These are phyloP conservation scores for Poecilia picta DNA, from an alignment of 2,797 vertebrate genomes.

Conservation along the genomic window DNA sequence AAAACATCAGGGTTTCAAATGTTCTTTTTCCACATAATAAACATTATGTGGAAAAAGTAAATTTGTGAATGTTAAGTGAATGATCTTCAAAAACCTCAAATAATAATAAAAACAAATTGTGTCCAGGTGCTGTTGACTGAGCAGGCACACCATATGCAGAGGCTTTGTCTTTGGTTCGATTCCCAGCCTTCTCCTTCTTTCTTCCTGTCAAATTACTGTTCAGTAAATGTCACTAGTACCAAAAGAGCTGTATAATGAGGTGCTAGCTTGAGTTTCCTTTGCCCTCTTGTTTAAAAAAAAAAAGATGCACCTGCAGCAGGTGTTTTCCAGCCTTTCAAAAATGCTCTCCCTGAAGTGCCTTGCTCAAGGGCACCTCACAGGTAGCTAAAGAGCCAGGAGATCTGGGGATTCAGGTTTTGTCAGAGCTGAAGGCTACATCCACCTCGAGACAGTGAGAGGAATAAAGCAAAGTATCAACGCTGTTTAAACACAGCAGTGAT, in stretches of 20 bases:
- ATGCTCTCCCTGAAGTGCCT: conserved; percentile 40
- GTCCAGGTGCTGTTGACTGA: neutral
- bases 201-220: neutral
- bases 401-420: conserved; percentile 21
- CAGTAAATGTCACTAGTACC: neutral
- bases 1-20: neutral
- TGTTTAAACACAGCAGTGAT: conserved; percentile 22
- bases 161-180: neutral
- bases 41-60: too few species aligned
- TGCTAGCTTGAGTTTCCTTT: neutral
- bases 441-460: conserved; percentile 24
- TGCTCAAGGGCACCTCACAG: conserved; percentile 50
- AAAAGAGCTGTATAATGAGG: neutral
- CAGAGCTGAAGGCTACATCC: conserved; percentile 26
- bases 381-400: conserved; percentile 23
- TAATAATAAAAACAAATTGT: neutral
- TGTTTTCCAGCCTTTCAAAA: conserved; percentile 51
- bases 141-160: neutral
- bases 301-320: conserved; percentile 51
- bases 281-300: neutral
- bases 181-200: neutral
- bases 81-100: neutral
- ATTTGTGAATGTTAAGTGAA: neutral
- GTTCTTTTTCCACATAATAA: neutral
- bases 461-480: conserved; percentile 13